phyloP scores from a whole-genome alignment of 2,888 invertebrate genomes.

The Ophonus ardosiacus region DNA sequence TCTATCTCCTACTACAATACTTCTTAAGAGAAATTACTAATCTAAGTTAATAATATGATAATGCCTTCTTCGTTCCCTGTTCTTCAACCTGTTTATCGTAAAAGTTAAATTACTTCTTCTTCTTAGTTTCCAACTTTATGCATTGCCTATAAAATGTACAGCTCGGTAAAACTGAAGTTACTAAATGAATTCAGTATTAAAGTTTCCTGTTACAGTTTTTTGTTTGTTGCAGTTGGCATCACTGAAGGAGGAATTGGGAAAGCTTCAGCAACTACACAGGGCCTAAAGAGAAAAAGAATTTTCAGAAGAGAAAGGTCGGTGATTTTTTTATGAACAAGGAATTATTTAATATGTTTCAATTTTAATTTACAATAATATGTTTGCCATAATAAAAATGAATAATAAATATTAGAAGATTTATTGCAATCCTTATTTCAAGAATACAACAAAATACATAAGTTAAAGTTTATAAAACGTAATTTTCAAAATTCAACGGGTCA shows the following conservation, averaged over 20 bases:
- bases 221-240: constrained; percentile 55
- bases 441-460: no score
- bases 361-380: no score
- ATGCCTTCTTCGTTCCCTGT: background rate
- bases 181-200: constrained; percentile 53
- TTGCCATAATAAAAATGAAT: no score
- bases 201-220: constrained; percentile 8
- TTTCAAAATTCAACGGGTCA: no score
- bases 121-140: constrained; percentile 40
- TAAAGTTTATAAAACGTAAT: no score
- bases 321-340: background rate
- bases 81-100: constrained; percentile 46
- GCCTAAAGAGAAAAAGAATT: background rate
- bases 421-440: no score
- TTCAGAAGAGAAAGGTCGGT: background rate
- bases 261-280: constrained; percentile 25
- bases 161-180: constrained; percentile 12
- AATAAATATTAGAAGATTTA: no score
- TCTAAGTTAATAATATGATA: constrained; percentile 27
- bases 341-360: background rate
- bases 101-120: constrained; percentile 60
- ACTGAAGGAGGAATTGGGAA: constrained; percentile 35
- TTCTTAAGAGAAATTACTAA: background rate
- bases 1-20: no score
- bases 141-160: constrained; percentile 7